Evolutionary conservation across 2,888 invertebrate species (phyloP), one percentile per base, ranked within the genome.

Genomic region (Tipula confusa): DNA sequence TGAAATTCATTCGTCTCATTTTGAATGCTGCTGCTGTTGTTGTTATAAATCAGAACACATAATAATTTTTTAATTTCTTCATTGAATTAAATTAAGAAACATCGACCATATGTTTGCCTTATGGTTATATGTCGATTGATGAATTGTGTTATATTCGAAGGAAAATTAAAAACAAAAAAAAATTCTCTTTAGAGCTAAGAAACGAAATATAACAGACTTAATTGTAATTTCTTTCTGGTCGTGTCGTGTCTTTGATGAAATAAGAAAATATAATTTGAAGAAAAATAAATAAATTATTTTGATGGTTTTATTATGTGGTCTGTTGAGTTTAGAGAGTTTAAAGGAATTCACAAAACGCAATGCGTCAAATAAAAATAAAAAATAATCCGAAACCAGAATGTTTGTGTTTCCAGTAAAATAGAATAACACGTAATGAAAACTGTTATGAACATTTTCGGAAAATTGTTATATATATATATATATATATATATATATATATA

Each of bases 11-110:
- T 64, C 64, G 64, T 24, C 64, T 64, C 64, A 24, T 9, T 64
- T 64, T 64, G n/a, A n/a, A n/a, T n/a, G 11, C 11, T 36, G 36
- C 11, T 36, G 36, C 11, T 36, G 36, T 36, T 36, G 64, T 64
- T 64, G 64, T 24, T 64, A 24, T 64, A 64, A 64, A 64, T 64
- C 64, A 64, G 64, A 64, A 64, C 64, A 64, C 64, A 64, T 64
- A 64, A 64, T 64, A 64, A 64, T 64, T 64, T 64, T 64, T 64
- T 64, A 64, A 64, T 64, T 64, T 64, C 64, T 64, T 64, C 64
- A 64, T 64, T 64, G 64, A 64, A 64, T 64, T 64, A 64, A 64
- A 64, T 64, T 64, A 64, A 64, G 64, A 64, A 64, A 64, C 64
- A 64, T 64, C 64, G 64, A 64, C 64, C 64, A 64, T 64, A 64